These are phyloP conservation scores for Palloptera scutellata DNA, from an alignment of 2,888 invertebrate genomes.

Conservation along the genomic window DNA sequence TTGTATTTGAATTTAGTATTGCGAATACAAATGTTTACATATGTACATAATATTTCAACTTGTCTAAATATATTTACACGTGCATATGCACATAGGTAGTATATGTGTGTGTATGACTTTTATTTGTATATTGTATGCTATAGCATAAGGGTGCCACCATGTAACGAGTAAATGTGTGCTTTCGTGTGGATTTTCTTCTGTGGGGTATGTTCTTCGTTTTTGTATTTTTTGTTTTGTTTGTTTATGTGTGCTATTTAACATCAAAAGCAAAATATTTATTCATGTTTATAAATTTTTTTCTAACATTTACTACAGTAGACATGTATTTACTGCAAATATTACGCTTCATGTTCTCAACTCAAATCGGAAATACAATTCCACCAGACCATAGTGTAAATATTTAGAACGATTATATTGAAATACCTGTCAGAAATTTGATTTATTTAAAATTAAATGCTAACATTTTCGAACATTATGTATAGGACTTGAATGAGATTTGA, in stretches of 20 bases:
- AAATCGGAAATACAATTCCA: not conserved
- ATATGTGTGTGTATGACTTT: not conserved
- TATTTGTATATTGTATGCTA: not conserved
- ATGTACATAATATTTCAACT: not conserved
- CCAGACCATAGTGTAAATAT: not conserved
- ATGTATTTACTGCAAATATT: constrained; percentile 9
- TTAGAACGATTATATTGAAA: too few relatives aligned
- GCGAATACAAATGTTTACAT: not conserved
- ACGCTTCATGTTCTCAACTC: not conserved
- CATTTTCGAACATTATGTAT: too few relatives aligned
- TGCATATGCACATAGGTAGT: constrained; percentile 2
- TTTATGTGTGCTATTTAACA: not conserved
- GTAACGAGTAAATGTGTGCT: not conserved
- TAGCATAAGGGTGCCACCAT: not conserved
- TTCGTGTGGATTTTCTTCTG: not conserved
- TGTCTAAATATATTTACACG: not conserved
- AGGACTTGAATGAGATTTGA: too few relatives aligned
- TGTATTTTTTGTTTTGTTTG: not conserved
- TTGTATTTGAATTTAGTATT: not conserved
- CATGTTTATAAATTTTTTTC: constrained; percentile 18
- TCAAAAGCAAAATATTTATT: constrained; percentile 12
- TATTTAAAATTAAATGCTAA: too few relatives aligned
- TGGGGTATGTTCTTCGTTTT: not conserved
- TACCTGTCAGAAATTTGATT: too few relatives aligned
- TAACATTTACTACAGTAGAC: constrained; percentile 5